Conservation (phyloP, 2,797 vertebrate species). For the Eulemur mongoz region DNA sequence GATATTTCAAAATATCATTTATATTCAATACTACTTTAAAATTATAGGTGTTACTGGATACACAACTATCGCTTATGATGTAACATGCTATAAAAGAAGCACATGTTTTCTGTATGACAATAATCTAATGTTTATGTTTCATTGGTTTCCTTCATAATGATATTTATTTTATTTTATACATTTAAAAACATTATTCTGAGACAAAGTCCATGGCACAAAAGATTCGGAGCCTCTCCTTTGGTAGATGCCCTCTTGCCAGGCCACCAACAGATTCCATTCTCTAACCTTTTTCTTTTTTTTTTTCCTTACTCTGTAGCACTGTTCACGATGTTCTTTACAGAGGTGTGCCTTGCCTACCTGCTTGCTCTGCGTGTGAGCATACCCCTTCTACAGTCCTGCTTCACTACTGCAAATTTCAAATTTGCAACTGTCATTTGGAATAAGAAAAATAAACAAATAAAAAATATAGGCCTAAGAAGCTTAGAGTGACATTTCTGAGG, state of each 20-base stretch:
- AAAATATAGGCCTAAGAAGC: not conserved
- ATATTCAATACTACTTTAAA: not conserved
- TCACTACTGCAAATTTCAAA: not conserved
- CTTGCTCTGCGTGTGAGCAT: not conserved
- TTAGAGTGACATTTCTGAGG: not conserved
- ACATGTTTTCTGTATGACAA: not conserved
- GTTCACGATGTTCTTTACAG: not conserved
- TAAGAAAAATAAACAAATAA: not conserved
- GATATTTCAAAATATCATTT: conserved; percentile 38
- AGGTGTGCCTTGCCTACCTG: not conserved
- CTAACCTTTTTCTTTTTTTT: not conserved
- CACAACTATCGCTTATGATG: not conserved
- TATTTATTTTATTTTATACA: not conserved
- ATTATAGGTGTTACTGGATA: not conserved
- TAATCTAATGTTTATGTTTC: not conserved
- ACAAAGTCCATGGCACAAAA: not conserved
- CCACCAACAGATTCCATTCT: not conserved
- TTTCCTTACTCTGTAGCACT: not conserved
- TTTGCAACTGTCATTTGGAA: not conserved
- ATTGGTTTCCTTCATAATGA: not conserved
- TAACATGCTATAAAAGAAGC: not conserved
- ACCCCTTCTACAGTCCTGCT: not conserved
- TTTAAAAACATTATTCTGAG: conserved; percentile 1
- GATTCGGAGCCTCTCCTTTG: not conserved
- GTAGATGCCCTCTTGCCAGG: not conserved